These are phyloP conservation scores for Vireo altiloquus DNA, from an alignment of 2,113 vertebrate species.

Conservation along the genomic window DNA sequence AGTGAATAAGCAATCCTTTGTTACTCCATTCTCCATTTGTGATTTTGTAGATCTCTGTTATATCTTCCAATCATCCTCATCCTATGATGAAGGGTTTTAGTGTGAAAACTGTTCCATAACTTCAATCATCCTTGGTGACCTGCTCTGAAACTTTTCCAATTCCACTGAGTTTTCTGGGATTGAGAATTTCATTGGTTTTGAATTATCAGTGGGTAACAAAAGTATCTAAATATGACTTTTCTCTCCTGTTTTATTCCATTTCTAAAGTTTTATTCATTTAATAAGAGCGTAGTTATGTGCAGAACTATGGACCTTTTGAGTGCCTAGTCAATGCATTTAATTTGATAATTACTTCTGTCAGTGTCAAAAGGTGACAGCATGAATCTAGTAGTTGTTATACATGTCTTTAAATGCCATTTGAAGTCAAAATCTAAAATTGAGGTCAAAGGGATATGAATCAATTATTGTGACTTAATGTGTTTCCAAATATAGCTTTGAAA, in stretches of 20 bases:
- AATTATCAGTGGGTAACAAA: background rate
- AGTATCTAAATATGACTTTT: background rate
- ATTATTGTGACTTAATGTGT: background rate
- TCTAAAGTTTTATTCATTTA: background rate
- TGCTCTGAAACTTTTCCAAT: background rate
- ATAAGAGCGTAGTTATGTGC: background rate
- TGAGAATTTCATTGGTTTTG: background rate
- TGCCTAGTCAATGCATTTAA: background rate
- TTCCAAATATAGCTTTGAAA: background rate
- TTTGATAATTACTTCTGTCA: background rate
- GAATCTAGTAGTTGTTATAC: background rate
- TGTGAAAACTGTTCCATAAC: background rate
- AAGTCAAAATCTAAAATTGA: constrained; percentile 16
- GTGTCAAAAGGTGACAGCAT: background rate
- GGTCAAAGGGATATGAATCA: background rate
- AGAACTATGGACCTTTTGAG: background rate
- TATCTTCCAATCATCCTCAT: background rate
- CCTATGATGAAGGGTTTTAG: background rate
- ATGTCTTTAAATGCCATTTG: background rate
- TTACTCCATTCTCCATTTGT: background rate
- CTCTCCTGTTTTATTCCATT: background rate
- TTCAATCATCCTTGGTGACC: background rate
- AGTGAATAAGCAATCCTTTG: background rate
- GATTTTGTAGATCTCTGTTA: background rate
- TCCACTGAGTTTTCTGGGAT: background rate